Conservation (phyloP, 1,140 invertebrate genomes). For the Colletes gigas region DNA sequence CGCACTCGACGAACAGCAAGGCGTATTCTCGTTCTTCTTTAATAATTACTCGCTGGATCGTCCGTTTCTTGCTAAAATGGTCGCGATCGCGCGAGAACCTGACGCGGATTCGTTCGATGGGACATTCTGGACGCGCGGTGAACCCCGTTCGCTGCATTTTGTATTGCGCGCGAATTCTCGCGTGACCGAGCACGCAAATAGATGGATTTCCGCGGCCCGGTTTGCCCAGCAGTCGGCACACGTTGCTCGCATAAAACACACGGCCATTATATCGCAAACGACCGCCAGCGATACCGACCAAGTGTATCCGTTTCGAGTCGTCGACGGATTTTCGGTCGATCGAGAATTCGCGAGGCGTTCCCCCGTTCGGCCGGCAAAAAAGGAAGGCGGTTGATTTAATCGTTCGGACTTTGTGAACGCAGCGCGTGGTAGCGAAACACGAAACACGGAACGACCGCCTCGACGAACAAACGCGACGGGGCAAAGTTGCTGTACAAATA, state of each 20-base stretch:
- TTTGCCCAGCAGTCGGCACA: slow-evolving; percentile 6
- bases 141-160: neutral
- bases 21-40: too few species aligned
- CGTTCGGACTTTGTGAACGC: too few species aligned
- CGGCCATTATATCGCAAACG: neutral
- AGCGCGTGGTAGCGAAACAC: too few species aligned
- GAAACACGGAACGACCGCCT: too few species aligned
- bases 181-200: slow-evolving; percentile 56
- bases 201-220: slow-evolving; percentile 29
- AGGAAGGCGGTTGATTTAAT: slow-evolving; percentile 21
- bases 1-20: too few species aligned
- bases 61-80: neutral
- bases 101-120: neutral
- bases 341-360: slow-evolving; percentile 8
- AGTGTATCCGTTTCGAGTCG: neutral
- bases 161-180: slow-evolving; percentile 42
- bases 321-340: neutral
- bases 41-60: too few species aligned
- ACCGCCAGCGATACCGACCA: neutral
- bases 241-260: slow-evolving; percentile 29
- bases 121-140: neutral
- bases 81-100: neutral
- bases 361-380: slow-evolving; percentile 27
- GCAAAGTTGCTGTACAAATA: too few species aligned
- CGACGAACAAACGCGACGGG: too few species aligned